Base-by-base conservation (phyloP, 1,140 invertebrate species). In the Manduca sexta region DNA sequence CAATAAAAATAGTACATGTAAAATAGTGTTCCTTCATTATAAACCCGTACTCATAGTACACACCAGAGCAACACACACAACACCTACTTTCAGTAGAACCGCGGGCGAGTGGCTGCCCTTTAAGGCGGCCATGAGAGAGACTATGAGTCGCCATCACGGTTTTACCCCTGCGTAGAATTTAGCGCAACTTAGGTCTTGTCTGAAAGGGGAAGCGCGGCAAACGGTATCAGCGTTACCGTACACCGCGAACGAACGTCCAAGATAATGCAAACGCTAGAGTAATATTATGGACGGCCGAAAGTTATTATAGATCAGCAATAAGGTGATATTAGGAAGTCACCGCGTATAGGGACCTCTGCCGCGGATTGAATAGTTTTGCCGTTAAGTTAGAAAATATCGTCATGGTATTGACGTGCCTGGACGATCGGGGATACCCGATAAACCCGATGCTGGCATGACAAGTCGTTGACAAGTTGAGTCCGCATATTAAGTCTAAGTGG, bases 91-190 rank as follows among this genome's bases (percentile, higher is more conserved):
- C 13, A 44, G 40, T 5, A 56, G 60, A 7, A 34, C 39, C 3
- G 15, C 33, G 3, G 38, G 41, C 13, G 62, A 65, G 30, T 65
- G 52, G 62, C 15, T 65, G 13, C 41, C 58, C 3, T 65, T 59
- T 31, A 56, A 65, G 26, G 55, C 59, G 0, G 52, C 63, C 0
- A 51, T 46, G 33, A 2, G 29, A 7, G 63, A 66, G 14, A 35
- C 56, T 2, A 49, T 46, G 1, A 31, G 15, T 8, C 18, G 54
- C 12, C n/a, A n/a, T n/a, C 45, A 51, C 8, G 1, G 13, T 1
- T 38, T 56, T 3, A 37, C 56, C 0, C n/a, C 48, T 0, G 38
- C 39, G 0, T 56, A 60, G 13, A 64, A 64, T 29, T 7, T 21
- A 3, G 21, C 21, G 2, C 21, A 7, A 21, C 21, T 21, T 21